Conservation (phyloP, 2,113 vertebrate genomes). For the Theropithecus gelada region DNA sequence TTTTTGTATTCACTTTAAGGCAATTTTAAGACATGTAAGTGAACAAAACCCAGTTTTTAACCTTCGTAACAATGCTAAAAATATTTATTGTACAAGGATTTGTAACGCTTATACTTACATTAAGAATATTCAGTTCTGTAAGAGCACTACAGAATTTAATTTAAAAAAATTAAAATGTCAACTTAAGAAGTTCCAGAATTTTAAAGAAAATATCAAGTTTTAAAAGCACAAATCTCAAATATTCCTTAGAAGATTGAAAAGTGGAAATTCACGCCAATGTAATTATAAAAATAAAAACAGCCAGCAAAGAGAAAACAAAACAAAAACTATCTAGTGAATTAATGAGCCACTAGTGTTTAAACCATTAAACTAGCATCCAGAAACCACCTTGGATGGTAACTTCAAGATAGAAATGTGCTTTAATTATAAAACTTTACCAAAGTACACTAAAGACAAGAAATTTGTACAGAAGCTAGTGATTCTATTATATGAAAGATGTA, state of each 20-base stretch:
- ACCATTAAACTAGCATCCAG: background rate
- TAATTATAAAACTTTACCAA: background rate
- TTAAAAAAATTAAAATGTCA: constrained; percentile 36
- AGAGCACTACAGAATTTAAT: constrained; percentile 44
- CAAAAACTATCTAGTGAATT: background rate
- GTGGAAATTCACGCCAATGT: constrained; percentile 34
- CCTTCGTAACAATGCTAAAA: constrained; percentile 41
- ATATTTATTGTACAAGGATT: background rate
- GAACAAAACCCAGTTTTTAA: constrained; percentile 46
- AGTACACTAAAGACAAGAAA: constrained; percentile 18
- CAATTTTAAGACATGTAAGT: constrained; percentile 31
- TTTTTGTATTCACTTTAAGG: constrained; percentile 32
- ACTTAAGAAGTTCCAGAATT: constrained; percentile 43
- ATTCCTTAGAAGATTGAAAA: constrained; percentile 27
- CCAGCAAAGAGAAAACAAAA: background rate
- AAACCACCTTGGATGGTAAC: background rate
- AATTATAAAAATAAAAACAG: constrained; percentile 59
- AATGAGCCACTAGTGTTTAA: constrained; percentile 24
- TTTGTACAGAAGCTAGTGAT: background rate
- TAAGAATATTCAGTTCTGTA: constrained; percentile 53
- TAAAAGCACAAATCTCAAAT: constrained; percentile 45
- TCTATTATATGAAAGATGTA: background rate
- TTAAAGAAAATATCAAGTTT: constrained; percentile 58
- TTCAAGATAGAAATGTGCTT: constrained; percentile 38
- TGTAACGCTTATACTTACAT: constrained; percentile 46